These are phyloP conservation scores for Beroe forskalii DNA, from an alignment of 37 sponge, comb jelly and placozoan genomes.

Conservation along the genomic window DNA sequence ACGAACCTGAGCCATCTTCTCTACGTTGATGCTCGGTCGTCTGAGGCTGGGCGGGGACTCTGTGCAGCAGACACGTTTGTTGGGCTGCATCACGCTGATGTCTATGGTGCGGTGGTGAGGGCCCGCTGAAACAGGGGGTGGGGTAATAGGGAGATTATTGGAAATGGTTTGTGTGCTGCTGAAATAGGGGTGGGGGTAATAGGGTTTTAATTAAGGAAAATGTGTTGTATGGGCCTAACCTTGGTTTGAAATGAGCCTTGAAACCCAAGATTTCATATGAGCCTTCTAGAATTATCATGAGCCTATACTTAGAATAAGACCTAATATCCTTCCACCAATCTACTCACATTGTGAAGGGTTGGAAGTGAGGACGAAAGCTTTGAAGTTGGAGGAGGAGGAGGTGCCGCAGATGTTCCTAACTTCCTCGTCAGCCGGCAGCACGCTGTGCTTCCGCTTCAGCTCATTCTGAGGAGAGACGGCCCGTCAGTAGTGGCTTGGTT, in stretches of 20 bases:
- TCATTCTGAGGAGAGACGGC: conserved; percentile 12
- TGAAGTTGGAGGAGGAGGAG: not conserved
- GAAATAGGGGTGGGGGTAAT: too few relatives aligned
- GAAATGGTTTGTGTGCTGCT: too few relatives aligned
- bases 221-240: too few relatives aligned
- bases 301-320: too few relatives aligned
- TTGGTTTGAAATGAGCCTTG: too few relatives aligned
- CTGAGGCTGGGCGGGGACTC: conserved; percentile 30
- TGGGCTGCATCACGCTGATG: conserved; percentile 31
- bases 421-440: conserved; percentile 11
- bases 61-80: conserved; percentile 32
- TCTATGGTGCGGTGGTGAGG: conserved; percentile 30
- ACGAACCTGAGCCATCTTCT: conserved; percentile 34
- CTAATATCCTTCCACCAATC: too few relatives aligned
- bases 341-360: conserved; percentile 43
- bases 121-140: not conserved
- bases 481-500: too few relatives aligned
- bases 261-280: too few relatives aligned
- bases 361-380: conserved; percentile 36
- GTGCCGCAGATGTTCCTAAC: conserved; percentile 18
- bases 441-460: conserved; percentile 30
- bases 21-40: conserved; percentile 29
- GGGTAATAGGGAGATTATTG: too few relatives aligned
- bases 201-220: too few relatives aligned
- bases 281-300: too few relatives aligned